Evolutionary conservation across 2,797 vertebrate species (phyloP).

Genomic region (Euthynnus affinis): DNA sequence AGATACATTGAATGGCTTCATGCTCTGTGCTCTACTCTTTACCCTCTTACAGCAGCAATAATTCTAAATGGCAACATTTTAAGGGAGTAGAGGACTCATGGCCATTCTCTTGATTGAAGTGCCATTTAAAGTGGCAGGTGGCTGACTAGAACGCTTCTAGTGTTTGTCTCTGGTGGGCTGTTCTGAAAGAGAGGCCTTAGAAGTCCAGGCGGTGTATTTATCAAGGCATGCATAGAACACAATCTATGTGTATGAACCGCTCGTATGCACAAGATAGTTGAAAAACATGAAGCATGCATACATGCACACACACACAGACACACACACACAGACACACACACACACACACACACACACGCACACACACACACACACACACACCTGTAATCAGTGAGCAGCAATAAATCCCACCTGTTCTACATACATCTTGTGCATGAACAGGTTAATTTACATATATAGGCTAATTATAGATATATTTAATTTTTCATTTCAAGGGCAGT

Average conservation of each 20-base stretch:
- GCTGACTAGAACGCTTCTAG: constrained; percentile 59
- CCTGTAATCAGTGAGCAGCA: constrained; percentile 1
- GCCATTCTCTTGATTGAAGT: constrained; percentile 75
- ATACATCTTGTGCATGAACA: background rate
- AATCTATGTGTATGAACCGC: constrained; percentile 14
- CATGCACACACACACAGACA: background rate
- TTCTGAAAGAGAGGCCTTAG: constrained; percentile 46
- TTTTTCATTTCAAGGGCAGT: background rate
- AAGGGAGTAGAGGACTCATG: constrained; percentile 48
- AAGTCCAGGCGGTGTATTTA: constrained; percentile 46
- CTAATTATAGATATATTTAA: constrained; percentile 2
- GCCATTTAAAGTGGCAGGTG: constrained; percentile 72
- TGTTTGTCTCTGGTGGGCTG: constrained; percentile 59
- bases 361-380: background rate
- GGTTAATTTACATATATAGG: background rate
- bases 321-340: background rate
- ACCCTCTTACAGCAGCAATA: constrained; percentile 47
- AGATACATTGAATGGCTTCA: constrained; percentile 34
- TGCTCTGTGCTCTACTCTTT: constrained; percentile 28
- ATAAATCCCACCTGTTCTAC: constrained; percentile 9
- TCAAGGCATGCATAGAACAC: constrained; percentile 24
- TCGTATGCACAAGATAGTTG: background rate
- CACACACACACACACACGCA: background rate
- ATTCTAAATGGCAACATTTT: constrained; percentile 63
- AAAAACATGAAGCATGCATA: constrained; percentile 16